Evolutionary conservation across 2,113 vertebrate species (phyloP).

Genomic region (Aix galericulata): DNA sequence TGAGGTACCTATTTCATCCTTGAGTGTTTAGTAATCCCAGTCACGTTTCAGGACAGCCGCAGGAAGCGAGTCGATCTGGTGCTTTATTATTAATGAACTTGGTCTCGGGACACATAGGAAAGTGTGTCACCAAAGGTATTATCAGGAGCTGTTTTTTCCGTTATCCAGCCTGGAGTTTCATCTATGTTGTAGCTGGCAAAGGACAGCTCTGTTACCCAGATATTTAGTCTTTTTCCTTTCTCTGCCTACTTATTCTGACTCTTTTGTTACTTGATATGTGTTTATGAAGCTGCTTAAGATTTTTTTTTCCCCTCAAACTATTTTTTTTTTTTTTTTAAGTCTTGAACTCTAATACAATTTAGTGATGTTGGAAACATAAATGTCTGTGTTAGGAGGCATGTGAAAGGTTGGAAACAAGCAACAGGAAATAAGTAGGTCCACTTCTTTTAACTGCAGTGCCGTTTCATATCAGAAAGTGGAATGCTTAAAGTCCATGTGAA

Average conservation of each 20-base stretch:
- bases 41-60: not conserved
- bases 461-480: not conserved
- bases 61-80: not conserved
- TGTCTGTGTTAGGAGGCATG: not conserved
- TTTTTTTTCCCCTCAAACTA: not conserved
- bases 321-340: not conserved
- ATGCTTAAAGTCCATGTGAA: not conserved
- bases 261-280: not conserved
- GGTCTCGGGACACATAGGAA: accelerated
- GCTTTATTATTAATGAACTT: not conserved
- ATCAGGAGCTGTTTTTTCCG: not conserved
- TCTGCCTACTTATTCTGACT: not conserved
- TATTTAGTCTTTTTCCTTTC: accelerated
- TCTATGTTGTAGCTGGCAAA: not conserved
- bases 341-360: not conserved
- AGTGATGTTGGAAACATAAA: not conserved
- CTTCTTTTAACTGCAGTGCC: not conserved
- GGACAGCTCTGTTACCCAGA: not conserved
- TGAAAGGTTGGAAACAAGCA: not conserved
- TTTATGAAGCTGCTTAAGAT: not conserved
- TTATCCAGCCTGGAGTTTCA: not conserved
- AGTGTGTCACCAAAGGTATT: not conserved
- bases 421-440: not conserved
- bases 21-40: not conserved
- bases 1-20: not conserved